Conservation (phyloP, 2,888 invertebrate genomes). For the Coleophora deauratella region DNA sequence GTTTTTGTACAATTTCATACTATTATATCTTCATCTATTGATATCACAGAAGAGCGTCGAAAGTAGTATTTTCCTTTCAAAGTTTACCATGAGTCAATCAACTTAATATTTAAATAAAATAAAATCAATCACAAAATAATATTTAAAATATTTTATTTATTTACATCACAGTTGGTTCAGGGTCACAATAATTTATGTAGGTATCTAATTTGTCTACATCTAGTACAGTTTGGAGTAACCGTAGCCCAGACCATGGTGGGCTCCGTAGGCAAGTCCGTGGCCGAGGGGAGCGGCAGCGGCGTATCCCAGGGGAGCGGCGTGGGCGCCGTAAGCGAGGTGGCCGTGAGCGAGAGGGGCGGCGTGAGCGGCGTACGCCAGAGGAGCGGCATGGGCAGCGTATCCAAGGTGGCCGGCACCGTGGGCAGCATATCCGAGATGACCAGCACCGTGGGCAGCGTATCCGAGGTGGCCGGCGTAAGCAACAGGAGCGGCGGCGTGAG, state of each 20-base stretch:
- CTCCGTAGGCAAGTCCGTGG: conserved; percentile 7
- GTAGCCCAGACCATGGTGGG: conserved; percentile 18
- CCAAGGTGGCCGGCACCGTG: conserved; percentile 19
- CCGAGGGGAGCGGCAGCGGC: conserved; percentile 11
- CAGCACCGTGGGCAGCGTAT: conserved; percentile 13
- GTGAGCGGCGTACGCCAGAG: conserved; percentile 12
- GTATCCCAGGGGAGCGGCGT: conserved; percentile 13
- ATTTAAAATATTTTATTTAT: too few species aligned
- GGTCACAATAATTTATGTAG: conserved; percentile 25
- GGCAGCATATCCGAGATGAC: conserved; percentile 8
- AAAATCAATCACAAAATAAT: too few species aligned
- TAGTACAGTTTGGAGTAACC: conserved; percentile 7
- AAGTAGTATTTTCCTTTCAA: too few species aligned
- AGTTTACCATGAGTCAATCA: too few species aligned
- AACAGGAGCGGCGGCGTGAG: conserved; percentile 12
- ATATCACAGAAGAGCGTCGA: too few species aligned
- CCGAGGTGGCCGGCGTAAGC: conserved; percentile 7
- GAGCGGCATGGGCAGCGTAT: conserved; percentile 24
- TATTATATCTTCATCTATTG: too few species aligned
- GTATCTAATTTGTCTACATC: conserved; percentile 4
- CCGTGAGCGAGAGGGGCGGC: conserved; percentile 10
- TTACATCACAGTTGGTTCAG: too few species aligned
- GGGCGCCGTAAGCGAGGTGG: conserved; percentile 10
- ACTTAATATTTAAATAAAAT: too few species aligned
- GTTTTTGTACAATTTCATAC: too few species aligned